A percentile compares a stretch with the other conserved stretches of the same genome.
Evolutionary conservation across 2,797 vertebrate species (phyloP).

Genomic region (Pogonophryne albipinna): DNA sequence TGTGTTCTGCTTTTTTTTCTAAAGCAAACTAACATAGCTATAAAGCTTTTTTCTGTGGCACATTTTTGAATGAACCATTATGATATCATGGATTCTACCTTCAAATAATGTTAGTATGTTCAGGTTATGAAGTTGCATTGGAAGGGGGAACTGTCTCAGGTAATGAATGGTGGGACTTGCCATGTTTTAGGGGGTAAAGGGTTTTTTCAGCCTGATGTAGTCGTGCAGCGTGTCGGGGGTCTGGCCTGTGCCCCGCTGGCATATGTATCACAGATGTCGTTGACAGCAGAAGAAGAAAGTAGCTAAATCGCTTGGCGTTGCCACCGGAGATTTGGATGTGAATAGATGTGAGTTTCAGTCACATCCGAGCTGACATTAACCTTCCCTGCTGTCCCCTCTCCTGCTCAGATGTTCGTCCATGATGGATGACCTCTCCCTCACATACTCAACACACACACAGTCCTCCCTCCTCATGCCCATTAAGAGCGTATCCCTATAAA

Average conservation of each 20-base stretch:
- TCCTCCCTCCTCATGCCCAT: slow-evolving; percentile 52
- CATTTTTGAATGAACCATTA: not conserved
- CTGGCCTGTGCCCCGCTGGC: not conserved
- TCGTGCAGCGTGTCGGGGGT: not conserved
- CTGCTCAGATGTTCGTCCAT: slow-evolving; percentile 51
- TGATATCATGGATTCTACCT: no score
- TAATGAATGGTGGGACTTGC: not conserved
- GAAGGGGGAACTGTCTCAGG: not conserved
- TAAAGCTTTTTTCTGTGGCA: no score
- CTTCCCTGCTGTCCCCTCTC: slow-evolving; percentile 53
- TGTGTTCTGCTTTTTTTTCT: no score
- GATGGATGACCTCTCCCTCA: slow-evolving; percentile 69
- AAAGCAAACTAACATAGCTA: no score
- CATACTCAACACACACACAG: slow-evolving; percentile 31
- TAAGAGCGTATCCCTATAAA: slow-evolving; percentile 68
- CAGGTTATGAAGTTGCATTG: not conserved
- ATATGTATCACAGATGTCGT: slow-evolving; percentile 36
- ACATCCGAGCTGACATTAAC: slow-evolving; percentile 67
- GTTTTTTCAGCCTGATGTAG: not conserved
- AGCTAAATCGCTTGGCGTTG: slow-evolving; percentile 24
- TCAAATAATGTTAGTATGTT: not conserved
- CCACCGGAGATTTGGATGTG: slow-evolving; percentile 59
- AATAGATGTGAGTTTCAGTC: slow-evolving; percentile 60
- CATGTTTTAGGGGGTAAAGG: not conserved
- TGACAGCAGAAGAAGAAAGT: slow-evolving; percentile 31